Conservation (phyloP, 92 coral and sea anemone species). For the Metridium senile region DNA sequence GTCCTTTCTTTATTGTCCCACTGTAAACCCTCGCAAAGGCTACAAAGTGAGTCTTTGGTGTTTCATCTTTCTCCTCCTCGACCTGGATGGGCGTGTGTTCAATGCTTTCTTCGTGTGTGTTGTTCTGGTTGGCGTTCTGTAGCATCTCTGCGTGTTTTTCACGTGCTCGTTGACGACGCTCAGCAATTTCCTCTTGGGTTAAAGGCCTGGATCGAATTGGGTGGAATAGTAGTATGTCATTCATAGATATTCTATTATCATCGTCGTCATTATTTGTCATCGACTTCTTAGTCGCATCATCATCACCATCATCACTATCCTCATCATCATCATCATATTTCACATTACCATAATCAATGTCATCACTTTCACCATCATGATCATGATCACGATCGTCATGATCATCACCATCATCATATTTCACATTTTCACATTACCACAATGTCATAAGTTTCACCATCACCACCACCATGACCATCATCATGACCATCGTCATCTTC, state of each 20-base stretch:
- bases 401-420: too few species aligned
- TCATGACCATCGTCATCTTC: neutral
- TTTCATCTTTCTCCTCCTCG: neutral
- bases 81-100: neutral
- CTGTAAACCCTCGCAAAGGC: constrained; percentile 98
- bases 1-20: constrained; percentile 85
- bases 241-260: too few species aligned
- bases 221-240: neutral
- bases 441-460: neutral
- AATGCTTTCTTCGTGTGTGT: neutral
- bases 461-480: neutral
- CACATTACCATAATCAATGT: too few species aligned
- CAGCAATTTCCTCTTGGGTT: constrained; percentile 89
- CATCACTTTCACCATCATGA: too few species aligned
- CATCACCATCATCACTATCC: too few species aligned
- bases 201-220: constrained; percentile 63
- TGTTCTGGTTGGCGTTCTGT: constrained; percentile 7
- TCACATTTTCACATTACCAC: neutral
- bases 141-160: constrained; percentile 81
- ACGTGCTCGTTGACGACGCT: constrained; percentile 93
- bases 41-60: constrained; percentile 72
- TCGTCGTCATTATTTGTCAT: too few species aligned
- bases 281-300: too few species aligned
- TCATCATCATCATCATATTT: too few species aligned
- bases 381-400: too few species aligned